Evolutionary conservation across 2,797 vertebrate species (phyloP), one percentile per base, ranked within the genome.

Genomic region (Gorsachius magnificus): DNA sequence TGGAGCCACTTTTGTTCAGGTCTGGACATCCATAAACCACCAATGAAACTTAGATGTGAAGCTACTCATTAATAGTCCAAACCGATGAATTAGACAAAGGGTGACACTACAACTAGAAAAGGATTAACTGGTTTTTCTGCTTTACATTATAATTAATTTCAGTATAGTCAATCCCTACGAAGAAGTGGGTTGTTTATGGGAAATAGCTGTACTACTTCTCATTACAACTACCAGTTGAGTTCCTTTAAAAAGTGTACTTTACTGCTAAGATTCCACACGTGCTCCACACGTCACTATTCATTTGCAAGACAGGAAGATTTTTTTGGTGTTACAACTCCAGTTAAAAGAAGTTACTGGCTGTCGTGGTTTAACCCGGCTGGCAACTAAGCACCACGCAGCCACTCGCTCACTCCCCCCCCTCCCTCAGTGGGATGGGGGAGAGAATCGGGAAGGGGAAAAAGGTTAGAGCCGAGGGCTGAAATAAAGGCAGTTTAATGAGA

Each of bases 11-110:
- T 78, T 16, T 78, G 11, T 56, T 66, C 0, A 4, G 35, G 4
- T 66, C n/a, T 64, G 33, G 65, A n/a, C 31, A 81, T 21, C 38
- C 9, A 48, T 80, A 75, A 93, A 31, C 13, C 43, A 70, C 6
- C 35, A 69, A 0, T 43, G 56, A 58, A 81, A 78, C 14, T 71
- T 33, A 63, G 64, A 38, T 0, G 0, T 54, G 29, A 68, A 72
- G 10, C 5, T 53, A 26, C 3, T 31, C 15, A 13, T 83, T 75
- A 56, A 35, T 2, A 85, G 25, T 16, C 22, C n/a, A 85, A 79
- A 58, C 5, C 11, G 61, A 28, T 84, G 15, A 72, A 48, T 69
- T 58, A 51, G 43, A 35, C 1, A 2, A 75, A 38, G 10, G 0
- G 3, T 87, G 21, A 25, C 20, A 29, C 16, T 48, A 15, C 35